Conservation (phyloP, 2,888 invertebrate genomes). For the Prionchulus punctatus region DNA sequence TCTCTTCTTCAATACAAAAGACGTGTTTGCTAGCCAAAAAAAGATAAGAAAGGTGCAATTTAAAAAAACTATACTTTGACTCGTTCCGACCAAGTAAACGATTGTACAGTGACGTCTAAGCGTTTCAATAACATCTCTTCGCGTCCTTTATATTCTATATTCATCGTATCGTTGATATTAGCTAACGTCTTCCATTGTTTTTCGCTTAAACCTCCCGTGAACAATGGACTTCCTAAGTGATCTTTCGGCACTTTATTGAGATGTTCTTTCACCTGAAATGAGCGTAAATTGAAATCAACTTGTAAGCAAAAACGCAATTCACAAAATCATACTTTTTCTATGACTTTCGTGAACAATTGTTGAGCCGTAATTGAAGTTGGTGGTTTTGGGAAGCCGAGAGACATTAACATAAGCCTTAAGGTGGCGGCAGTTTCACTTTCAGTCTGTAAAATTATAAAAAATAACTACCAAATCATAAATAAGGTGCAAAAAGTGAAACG, state of each 20-base stretch:
- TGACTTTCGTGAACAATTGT: conserved; percentile 59
- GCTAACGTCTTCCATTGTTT: conserved; percentile 66
- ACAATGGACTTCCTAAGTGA: conserved; percentile 57
- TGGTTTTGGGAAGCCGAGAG: conserved; percentile 66
- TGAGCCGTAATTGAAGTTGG: conserved; percentile 61
- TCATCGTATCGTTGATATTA: conserved; percentile 52
- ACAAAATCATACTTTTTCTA: conserved; percentile 43
- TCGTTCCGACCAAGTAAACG: conserved; percentile 51
- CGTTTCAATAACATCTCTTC: conserved; percentile 71
- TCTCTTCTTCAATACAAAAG: conserved; percentile 40
- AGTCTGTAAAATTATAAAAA: conserved; percentile 46
- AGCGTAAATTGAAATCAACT: neutral
- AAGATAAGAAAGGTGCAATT: neutral
- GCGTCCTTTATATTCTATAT: conserved; percentile 61
- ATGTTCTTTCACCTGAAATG: conserved; percentile 25
- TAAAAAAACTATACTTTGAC: conserved; percentile 42
- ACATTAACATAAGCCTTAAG: conserved; percentile 58
- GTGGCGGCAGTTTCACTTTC: conserved; percentile 65
- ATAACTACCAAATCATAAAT: too few species aligned
- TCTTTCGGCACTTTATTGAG: conserved; percentile 37
- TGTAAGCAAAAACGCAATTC: neutral
- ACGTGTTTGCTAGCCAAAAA: neutral
- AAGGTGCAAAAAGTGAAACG: too few species aligned
- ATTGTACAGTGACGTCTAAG: conserved; percentile 82
- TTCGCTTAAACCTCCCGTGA: conserved; percentile 46